A percentile compares a stretch with the other conserved stretches of the same genome.
Conservation (phyloP, 2,888 invertebrate genomes). For the Meghimatium bilineatum region DNA sequence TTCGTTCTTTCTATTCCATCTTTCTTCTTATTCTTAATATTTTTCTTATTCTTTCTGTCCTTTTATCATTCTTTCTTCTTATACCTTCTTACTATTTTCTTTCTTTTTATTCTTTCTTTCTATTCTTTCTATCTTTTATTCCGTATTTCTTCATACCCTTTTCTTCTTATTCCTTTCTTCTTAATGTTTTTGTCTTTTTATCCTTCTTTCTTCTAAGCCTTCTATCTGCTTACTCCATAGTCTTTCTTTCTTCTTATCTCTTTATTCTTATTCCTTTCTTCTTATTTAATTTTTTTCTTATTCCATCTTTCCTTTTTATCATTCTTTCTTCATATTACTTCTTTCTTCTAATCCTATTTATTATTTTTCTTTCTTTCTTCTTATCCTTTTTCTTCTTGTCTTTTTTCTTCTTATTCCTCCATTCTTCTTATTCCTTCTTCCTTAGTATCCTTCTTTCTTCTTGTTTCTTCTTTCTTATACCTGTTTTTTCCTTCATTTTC, state of each 20-base stretch:
- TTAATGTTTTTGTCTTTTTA: not conserved
- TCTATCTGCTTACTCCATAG: too few relatives aligned
- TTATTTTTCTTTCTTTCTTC: not conserved
- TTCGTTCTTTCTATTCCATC: too few relatives aligned
- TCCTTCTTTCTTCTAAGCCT: too few relatives aligned
- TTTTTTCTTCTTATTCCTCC: not conserved
- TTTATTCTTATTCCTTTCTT: too few relatives aligned
- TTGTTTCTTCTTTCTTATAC: too few relatives aligned
- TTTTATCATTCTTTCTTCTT: not conserved
- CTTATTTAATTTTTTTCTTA: too few relatives aligned
- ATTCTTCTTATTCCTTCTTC: not conserved
- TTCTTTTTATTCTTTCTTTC: not conserved
- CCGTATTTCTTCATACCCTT: not conserved
- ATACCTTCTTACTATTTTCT: too few relatives aligned
- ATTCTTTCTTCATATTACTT: not conserved
- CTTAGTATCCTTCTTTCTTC: too few relatives aligned
- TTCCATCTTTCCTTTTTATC: not conserved
- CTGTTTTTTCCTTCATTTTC: too few relatives aligned
- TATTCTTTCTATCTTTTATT: slow-evolving; percentile 21
- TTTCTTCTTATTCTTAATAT: not conserved
- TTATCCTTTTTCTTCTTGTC: not conserved
- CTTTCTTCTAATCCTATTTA: not conserved
- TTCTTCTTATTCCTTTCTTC: not conserved
- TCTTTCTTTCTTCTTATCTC: too few relatives aligned
- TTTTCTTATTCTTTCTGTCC: too few relatives aligned